phyloP scores from a whole-genome alignment of 2,113 vertebrate species.

The Phylloscopus trochilus region DNA sequence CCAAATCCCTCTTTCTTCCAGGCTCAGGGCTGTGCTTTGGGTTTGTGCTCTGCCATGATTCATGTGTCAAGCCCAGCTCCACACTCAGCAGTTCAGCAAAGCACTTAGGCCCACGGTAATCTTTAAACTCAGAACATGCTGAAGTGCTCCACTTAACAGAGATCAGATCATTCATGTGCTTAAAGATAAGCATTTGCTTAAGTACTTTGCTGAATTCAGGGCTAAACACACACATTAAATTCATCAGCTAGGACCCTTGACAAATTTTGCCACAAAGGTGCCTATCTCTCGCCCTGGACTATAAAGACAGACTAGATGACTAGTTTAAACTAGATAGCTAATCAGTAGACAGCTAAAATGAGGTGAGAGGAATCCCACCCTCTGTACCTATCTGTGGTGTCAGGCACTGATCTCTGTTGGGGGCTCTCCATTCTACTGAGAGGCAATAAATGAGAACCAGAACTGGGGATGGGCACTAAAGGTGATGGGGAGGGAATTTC shows the following conservation, averaged over 20 bases:
- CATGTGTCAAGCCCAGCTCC: neutral
- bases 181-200: slow-evolving; percentile 41
- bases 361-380: slow-evolving; percentile 42
- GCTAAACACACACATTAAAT: slow-evolving; percentile 48
- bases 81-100: neutral
- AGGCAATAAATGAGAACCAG: neutral
- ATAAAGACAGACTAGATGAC: neutral
- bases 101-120: neutral
- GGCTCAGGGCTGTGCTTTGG: neutral
- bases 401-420: neutral
- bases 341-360: slow-evolving; percentile 5
- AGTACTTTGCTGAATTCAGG: slow-evolving; percentile 34
- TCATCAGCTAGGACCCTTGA: neutral
- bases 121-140: slow-evolving; percentile 14
- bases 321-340: slow-evolving; percentile 31
- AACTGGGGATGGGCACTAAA: neutral
- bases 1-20: neutral
- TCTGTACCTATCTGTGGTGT: neutral
- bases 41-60: neutral
- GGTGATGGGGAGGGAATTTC: neutral
- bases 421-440: neutral
- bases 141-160: slow-evolving; percentile 37
- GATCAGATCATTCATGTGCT: slow-evolving; percentile 46
- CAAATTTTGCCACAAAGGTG: slow-evolving; percentile 13
- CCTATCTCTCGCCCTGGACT: neutral